Conservation (phyloP, 2,888 invertebrate species). For the Psylliodes chrysocephalus region DNA sequence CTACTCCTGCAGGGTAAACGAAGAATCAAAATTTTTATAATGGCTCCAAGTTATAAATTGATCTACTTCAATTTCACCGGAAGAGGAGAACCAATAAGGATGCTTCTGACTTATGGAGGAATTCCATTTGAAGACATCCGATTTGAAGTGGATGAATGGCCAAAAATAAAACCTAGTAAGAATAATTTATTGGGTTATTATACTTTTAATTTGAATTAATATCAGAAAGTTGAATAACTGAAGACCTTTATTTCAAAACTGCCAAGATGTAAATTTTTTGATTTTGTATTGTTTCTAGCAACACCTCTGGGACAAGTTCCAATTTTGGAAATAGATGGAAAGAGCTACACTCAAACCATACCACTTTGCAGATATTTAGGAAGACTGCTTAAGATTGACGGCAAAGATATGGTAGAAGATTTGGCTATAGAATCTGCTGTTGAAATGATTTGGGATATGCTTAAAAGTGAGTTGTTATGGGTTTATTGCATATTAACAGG, state of each 20-base stretch:
- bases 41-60: conserved; percentile 26
- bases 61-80: conserved; percentile 31
- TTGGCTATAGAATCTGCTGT: conserved; percentile 45
- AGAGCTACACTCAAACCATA: conserved; percentile 68
- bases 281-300: conserved; percentile 57
- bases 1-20: too few relatives aligned
- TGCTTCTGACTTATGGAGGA: conserved; percentile 30
- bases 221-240: too few relatives aligned
- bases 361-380: conserved; percentile 67
- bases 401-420: conserved; percentile 67
- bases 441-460: conserved; percentile 18
- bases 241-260: not conserved
- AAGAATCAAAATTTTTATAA: too few relatives aligned
- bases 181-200: not conserved
- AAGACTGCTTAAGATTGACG: conserved; percentile 68
- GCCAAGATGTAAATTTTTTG: too few relatives aligned
- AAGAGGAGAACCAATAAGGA: conserved; percentile 34
- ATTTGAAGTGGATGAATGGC: conserved; percentile 25
- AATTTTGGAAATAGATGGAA: conserved; percentile 71
- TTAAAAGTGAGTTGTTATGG: conserved; percentile 18
- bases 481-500: too few relatives aligned
- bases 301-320: conserved; percentile 74
- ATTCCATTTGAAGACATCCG: conserved; percentile 35
- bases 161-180: conserved; percentile 37
- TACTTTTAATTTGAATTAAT: too few relatives aligned